Evolutionary conservation across 2,113 vertebrate genomes (phyloP).

Genomic region (Caretta caretta): DNA sequence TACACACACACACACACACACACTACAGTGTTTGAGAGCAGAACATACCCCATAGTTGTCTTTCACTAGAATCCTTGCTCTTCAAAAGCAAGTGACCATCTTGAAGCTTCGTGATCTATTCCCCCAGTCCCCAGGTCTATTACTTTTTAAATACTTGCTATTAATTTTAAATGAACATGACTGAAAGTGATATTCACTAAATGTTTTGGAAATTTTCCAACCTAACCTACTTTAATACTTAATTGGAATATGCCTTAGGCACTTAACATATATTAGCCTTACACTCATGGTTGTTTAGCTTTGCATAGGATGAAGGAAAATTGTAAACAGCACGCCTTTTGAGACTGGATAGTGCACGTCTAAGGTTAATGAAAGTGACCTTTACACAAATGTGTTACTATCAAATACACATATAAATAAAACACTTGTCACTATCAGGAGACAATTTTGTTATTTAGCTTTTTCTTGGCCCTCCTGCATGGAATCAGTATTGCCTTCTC

Average conservation of each 20-base stretch:
- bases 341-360: slow-evolving; percentile 13
- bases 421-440: slow-evolving; percentile 10
- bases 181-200: slow-evolving; percentile 66
- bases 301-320: slow-evolving; percentile 68
- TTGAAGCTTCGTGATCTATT: slow-evolving; percentile 50
- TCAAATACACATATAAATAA: slow-evolving; percentile 36
- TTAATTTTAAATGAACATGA: slow-evolving; percentile 76
- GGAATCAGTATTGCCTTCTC: background rate
- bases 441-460: background rate
- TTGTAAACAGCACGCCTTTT: slow-evolving; percentile 61
- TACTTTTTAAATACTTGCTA: slow-evolving; percentile 64
- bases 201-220: slow-evolving; percentile 71
- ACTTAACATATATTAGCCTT: slow-evolving; percentile 70
- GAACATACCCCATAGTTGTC: background rate
- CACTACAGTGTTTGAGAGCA: background rate
- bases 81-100: slow-evolving; percentile 17
- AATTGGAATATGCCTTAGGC: slow-evolving; percentile 65
- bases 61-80: background rate
- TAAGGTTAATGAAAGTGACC: slow-evolving; percentile 70
- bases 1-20: background rate
- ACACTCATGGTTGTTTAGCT: slow-evolving; percentile 62
- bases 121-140: slow-evolving; percentile 9
- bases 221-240: slow-evolving; percentile 63
- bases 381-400: slow-evolving; percentile 50
- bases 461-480: background rate